Conservation (phyloP, 2,888 invertebrate genomes). For the Oscheius onirici region DNA sequence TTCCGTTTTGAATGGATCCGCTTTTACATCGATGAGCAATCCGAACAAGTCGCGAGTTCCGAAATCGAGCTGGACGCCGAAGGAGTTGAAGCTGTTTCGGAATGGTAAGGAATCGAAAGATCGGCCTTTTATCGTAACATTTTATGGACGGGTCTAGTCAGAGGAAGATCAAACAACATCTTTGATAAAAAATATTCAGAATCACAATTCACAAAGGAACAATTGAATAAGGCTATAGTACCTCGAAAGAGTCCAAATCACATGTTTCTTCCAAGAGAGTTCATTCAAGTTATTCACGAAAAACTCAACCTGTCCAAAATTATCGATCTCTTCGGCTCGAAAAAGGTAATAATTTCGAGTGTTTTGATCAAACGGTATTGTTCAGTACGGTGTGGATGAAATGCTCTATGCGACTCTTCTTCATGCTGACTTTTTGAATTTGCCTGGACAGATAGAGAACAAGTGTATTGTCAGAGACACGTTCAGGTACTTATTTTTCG, state of each 20-base stretch:
- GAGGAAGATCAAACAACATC: neutral
- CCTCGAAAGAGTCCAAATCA: conserved; percentile 11
- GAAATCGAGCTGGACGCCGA: conserved; percentile 8
- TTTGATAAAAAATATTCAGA: neutral
- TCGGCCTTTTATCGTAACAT: no score
- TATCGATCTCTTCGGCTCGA: neutral
- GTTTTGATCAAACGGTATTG: neutral
- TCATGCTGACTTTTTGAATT: neutral
- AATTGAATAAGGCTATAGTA: neutral
- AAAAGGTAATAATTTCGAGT: conserved; percentile 3
- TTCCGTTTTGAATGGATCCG: neutral
- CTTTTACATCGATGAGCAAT: neutral
- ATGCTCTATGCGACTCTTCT: conserved; percentile 17
- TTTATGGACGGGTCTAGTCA: no score
- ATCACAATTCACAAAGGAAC: neutral
- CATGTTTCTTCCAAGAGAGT: conserved; percentile 14
- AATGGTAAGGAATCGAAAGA: neutral
- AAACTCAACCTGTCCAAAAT: conserved; percentile 1
- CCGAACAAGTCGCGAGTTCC: neutral
- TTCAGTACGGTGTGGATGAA: conserved; percentile 27
- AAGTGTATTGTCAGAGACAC: neutral
- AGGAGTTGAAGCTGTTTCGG: neutral
- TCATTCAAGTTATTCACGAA: neutral
- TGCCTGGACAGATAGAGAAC: conserved; percentile 24
- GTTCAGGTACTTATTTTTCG: neutral